Base-by-base conservation (phyloP, 2,888 invertebrate genomes). In the Rutpela maculata region DNA sequence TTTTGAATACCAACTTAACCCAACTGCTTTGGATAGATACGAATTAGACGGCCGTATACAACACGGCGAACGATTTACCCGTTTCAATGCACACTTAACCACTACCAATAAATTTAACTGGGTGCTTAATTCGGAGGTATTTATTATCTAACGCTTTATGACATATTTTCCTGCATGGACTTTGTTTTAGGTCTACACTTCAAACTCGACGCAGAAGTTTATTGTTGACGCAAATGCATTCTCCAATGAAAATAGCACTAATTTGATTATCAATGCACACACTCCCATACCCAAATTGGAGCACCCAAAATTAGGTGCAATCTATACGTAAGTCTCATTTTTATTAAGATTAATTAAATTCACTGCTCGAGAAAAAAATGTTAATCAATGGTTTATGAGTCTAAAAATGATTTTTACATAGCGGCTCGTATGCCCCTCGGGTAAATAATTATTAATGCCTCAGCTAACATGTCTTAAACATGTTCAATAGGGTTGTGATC, bases 11-110 rank as follows among this genome's bases (percentile, higher is more conserved):
- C 90, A 86, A 88, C 89, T 84, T 86, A 87, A 78, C 84, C 90
- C 85, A 74, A 81, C 82, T 74, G 66, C 67, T 22, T 76, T 85
- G 68, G 81, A 84, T 68, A 85, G 86, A 78, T 87, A 88, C 81
- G 84, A 84, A 76, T 80, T 89, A 81, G 79, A 81, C 74, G 85
- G 87, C 60, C 84, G 81, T 63, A 68, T 88, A 78, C 81, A 89
- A 71, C 90, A 91, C 85, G 88, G 89, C 78, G 88, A 90, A 18
- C 90, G 89, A 81, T 90, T 90, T 88, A 90, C 90, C 71, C 89
- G 89, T 83, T 84, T 89, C 76, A 84, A 86, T 76, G 88, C 87
- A 17, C 89, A 90, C 31, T 90, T 90, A 77, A 88, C 88, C 19
- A 80, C 88, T 5, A 85, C 86, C 50, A 87, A 87, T 68, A 85